Base-by-base conservation (phyloP, 1,140 invertebrate species). In the Achatina immaculata region DNA sequence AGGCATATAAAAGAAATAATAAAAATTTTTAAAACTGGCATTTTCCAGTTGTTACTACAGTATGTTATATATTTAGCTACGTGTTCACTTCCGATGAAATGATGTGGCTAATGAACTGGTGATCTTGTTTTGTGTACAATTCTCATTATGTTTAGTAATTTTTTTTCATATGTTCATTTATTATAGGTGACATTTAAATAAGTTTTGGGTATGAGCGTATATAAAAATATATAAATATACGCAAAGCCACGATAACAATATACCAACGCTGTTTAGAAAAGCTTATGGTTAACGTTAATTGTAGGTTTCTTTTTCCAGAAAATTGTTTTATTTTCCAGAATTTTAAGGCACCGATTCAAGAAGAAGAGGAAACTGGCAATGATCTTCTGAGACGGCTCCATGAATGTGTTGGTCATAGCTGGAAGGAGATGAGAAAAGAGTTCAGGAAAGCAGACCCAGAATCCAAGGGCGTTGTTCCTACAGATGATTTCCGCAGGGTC, bases 391-490 rank as follows among this genome's bases (percentile, higher is more conserved):
- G 84, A 19, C 78, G 89, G 55, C 51, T 89, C 7, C 83, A 83
- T 65, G 83, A 86, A 14, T 85, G 84, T 80, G 88, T 91, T 0
- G n/a, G 82, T 1, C 62, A 83, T 24, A 84, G 88, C 82, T 91
- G 90, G 90, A 91, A 90, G 71, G 87, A 90, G 62, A 90, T 91
- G 89, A 80, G 89, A 73, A 51, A 88, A 55, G 73, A 81, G 43
- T 90, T 90, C 83, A 77, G 85, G 28, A 74, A 68, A 2, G 31
- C 85, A 6, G 90, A 91, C 81, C 69, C 36, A 31, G 65, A 69
- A 0, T 83, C 78, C 4, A 76, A 45, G 28, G 90, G 89, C 11
- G 34, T 76, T 36, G 83, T 90, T 3, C 78, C 80, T 38, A 82
- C 86, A 31, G 36, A 84, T 21, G 86, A 90, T 14, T 91, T 91